These are phyloP conservation scores for Limnephilus lunatus DNA, from an alignment of 2,888 invertebrate genomes.

Conservation along the genomic window DNA sequence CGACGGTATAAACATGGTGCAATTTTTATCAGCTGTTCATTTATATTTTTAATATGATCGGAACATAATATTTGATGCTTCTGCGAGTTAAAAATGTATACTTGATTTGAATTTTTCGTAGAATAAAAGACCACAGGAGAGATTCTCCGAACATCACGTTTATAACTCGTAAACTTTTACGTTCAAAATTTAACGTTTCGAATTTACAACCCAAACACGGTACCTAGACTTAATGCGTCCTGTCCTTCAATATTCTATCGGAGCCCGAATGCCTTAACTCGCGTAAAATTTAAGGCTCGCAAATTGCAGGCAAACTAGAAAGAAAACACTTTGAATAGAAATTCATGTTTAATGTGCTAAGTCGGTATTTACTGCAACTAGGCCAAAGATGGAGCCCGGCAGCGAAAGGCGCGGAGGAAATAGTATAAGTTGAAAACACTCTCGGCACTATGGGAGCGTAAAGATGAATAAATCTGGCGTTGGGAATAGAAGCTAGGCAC, in stretches of 20 bases:
- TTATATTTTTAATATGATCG: neutral
- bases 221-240: neutral
- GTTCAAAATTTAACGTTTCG: neutral
- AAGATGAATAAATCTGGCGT: slow-evolving; percentile 27
- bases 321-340: slow-evolving; percentile 41
- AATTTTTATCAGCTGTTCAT: neutral
- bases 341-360: slow-evolving; percentile 40
- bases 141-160: neutral
- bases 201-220: neutral
- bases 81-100: neutral
- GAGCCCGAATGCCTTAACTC: neutral
- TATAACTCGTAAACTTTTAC: neutral
- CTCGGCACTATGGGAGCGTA: neutral
- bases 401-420: slow-evolving; percentile 31
- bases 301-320: slow-evolving; percentile 18
- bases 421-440: neutral
- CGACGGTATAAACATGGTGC: neutral
- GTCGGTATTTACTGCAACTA: slow-evolving; percentile 26
- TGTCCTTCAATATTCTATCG: neutral
- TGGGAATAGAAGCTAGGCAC: neutral
- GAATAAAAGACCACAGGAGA: neutral
- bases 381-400: slow-evolving; percentile 41
- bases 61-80: neutral
- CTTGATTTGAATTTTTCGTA: neutral
- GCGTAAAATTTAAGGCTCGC: neutral